Evolutionary conservation across 2,797 vertebrate genomes (phyloP).

Genomic region (Eulemur albifrons): DNA sequence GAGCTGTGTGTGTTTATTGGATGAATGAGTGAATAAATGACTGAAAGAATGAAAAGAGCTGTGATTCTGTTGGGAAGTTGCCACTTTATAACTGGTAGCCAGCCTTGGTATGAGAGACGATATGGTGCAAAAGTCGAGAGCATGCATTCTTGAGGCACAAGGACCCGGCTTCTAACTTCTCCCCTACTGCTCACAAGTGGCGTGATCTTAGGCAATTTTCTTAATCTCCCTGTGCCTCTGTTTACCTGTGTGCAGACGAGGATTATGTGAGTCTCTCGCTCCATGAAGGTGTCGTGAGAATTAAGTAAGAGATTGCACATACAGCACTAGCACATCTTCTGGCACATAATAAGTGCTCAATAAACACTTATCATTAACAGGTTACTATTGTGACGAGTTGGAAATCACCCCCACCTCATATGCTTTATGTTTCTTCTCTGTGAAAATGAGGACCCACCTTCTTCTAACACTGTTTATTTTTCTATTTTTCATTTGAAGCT

Average conservation of each 20-base stretch:
- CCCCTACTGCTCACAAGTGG: rapidly evolving
- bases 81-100: neutral
- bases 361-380: neutral
- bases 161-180: neutral
- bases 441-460: neutral
- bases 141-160: no score
- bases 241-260: neutral
- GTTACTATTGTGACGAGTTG: neutral
- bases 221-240: neutral
- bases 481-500: neutral
- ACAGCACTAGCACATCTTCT: neutral
- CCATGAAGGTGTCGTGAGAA: neutral
- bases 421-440: neutral
- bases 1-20: neutral
- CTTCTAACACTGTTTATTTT: neutral
- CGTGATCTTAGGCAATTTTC: neutral
- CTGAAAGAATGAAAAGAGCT: neutral
- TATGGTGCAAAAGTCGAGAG: rapidly evolving
- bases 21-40: neutral
- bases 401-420: neutral
- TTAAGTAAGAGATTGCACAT: neutral
- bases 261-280: rapidly evolving
- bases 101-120: rapidly evolving
- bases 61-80: neutral
- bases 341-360: neutral